Evolutionary conservation across 2,113 vertebrate genomes (phyloP).

Genomic region (Triplophysa siluroides): DNA sequence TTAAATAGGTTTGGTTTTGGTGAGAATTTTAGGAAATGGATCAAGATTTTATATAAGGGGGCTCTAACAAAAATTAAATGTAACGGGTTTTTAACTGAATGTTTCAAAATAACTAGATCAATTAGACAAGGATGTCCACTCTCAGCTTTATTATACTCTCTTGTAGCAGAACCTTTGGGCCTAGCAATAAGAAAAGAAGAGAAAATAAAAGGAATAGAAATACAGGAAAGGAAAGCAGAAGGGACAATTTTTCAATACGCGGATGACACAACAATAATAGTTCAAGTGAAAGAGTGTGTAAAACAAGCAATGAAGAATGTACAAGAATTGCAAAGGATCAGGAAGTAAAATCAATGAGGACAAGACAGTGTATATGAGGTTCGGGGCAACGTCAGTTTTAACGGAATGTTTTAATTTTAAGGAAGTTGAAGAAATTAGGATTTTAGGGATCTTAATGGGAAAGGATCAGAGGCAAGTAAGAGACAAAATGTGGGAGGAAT

Average conservation of each 20-base stretch:
- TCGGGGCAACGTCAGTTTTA: neutral
- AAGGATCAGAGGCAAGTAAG: neutral
- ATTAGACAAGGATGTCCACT: no score
- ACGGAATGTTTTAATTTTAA: neutral
- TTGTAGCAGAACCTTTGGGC: no score
- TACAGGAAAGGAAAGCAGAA: neutral
- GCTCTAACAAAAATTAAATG: no score
- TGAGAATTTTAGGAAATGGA: no score
- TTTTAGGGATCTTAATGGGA: neutral
- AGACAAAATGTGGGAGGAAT: neutral
- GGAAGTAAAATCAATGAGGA: neutral
- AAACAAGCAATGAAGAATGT: neutral
- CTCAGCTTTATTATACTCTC: no score
- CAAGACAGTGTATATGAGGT: neutral
- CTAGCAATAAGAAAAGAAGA: no score
- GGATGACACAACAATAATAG: neutral
- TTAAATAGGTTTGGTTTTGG: no score
- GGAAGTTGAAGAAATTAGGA: neutral
- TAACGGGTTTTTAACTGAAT: no score
- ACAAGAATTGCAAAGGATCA: conserved; percentile 4
- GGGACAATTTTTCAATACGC: conserved; percentile 5
- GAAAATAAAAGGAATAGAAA: neutral
- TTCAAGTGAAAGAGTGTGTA: neutral
- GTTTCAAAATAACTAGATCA: no score
- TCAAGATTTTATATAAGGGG: no score